Evolutionary conservation across 2,113 vertebrate genomes (phyloP).

Genomic region (Hiodon alosoides): DNA sequence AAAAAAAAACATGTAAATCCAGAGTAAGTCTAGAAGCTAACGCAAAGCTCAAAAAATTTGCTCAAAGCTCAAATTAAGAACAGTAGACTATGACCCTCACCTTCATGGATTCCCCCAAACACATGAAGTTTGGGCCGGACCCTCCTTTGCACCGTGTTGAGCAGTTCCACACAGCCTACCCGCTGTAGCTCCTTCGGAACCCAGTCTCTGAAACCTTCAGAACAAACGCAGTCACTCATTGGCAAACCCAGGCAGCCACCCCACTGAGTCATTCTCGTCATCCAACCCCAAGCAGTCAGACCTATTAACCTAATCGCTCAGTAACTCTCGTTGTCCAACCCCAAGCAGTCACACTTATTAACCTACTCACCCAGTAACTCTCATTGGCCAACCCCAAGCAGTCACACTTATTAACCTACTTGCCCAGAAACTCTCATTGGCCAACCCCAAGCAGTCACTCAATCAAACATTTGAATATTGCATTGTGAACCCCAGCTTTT

Average conservation of each 20-base stretch:
- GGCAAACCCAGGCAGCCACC: background rate
- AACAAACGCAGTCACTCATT: conserved; percentile 18
- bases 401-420: too few species aligned
- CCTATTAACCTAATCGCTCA: too few species aligned
- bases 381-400: too few species aligned
- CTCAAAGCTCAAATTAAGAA: background rate
- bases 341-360: too few species aligned
- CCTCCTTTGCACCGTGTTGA: conserved; percentile 94
- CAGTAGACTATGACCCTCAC: conserved; percentile 52
- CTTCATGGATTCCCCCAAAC: conserved; percentile 95
- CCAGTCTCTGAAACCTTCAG: conserved; percentile 92
- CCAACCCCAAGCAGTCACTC: too few species aligned
- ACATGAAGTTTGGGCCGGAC: conserved; percentile 92
- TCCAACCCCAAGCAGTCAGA: too few species aligned
- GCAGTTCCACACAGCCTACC: conserved; percentile 92
- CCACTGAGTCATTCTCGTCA: too few species aligned
- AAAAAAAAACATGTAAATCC: background rate
- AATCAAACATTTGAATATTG: background rate
- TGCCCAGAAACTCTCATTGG: too few species aligned
- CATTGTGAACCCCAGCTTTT: too few species aligned
- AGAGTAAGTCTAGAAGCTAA: background rate
- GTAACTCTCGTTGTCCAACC: too few species aligned
- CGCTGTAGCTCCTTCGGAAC: conserved; percentile 95
- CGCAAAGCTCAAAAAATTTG: background rate
- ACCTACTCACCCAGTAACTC: too few species aligned